Percentiles rank a stretch among this genome's conserved stretches.
phyloP scores from a whole-genome alignment of 2,797 vertebrate genomes.

The Platyrinchus mystaceus region DNA sequence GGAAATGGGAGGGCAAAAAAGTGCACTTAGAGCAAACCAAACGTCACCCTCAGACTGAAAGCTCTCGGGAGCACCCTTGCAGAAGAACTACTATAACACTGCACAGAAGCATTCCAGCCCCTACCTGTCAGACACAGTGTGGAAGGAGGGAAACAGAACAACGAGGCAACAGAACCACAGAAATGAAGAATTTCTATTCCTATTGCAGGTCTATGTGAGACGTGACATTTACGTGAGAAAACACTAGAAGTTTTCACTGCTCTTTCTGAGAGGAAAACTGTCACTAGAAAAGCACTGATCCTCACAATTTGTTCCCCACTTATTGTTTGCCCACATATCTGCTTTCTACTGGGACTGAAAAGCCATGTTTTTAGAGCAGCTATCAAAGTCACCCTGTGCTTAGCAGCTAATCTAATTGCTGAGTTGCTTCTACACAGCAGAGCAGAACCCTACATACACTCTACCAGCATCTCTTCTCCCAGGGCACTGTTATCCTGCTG shows the following conservation, averaged over 20 bases:
- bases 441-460: background rate
- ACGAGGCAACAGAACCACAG: background rate
- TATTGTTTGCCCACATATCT: background rate
- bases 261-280: background rate
- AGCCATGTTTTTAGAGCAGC: background rate
- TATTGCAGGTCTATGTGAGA: background rate
- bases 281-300: background rate
- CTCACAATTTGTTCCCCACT: background rate
- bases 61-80: background rate
- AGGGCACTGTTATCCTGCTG: background rate
- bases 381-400: background rate
- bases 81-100: background rate
- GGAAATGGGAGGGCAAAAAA: background rate
- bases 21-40: background rate
- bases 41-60: background rate
- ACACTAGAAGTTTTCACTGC: background rate
- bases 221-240: background rate
- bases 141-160: background rate
- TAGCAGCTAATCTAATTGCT: background rate
- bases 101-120: background rate
- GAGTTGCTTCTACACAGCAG: background rate
- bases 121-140: background rate
- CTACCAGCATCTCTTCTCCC: background rate
- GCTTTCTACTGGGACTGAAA: background rate
- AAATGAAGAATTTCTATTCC: background rate